Evolutionary conservation across 2,797 vertebrate genomes (phyloP).

Genomic region (Arctocebus calabarensis): DNA sequence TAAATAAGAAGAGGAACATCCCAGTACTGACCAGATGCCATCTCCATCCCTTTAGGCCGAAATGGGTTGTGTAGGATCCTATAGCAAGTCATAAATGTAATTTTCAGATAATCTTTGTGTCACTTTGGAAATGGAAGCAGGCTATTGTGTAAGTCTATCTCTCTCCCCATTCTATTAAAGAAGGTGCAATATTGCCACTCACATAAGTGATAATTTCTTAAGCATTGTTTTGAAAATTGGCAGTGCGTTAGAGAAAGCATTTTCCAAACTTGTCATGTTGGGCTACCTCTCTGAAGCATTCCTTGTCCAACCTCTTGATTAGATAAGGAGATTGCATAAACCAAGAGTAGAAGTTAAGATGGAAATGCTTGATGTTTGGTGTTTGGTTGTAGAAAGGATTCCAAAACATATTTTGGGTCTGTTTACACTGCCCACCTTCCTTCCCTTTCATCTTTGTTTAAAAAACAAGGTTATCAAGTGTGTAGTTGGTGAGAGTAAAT

Average conservation of each 20-base stretch:
- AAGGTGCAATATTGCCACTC: slow-evolving; percentile 36
- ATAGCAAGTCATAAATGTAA: slow-evolving; percentile 23
- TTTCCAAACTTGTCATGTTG: slow-evolving; percentile 58
- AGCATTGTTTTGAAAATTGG: slow-evolving; percentile 69
- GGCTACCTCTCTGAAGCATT: background rate
- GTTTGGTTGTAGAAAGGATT: slow-evolving; percentile 13
- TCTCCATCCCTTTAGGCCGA: background rate
- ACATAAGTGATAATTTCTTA: background rate
- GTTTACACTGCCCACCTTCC: background rate
- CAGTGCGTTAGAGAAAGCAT: background rate
- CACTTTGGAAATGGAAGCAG: slow-evolving; percentile 27
- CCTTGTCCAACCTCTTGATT: background rate
- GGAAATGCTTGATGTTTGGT: background rate
- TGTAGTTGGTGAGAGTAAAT: slow-evolving; percentile 31
- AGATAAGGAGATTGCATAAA: background rate
- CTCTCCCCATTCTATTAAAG: slow-evolving; percentile 20
- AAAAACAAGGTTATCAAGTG: slow-evolving; percentile 58
- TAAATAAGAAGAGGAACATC: slow-evolving; percentile 13
- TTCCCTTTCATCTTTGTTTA: slow-evolving; percentile 55
- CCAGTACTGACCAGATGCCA: background rate
- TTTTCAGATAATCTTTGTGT: slow-evolving; percentile 37
- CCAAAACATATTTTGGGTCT: slow-evolving; percentile 47
- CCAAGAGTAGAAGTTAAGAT: background rate
- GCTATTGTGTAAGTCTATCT: background rate
- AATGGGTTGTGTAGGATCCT: background rate